Base-by-base conservation (phyloP, 2,888 invertebrate species). In the Noctua comes region DNA sequence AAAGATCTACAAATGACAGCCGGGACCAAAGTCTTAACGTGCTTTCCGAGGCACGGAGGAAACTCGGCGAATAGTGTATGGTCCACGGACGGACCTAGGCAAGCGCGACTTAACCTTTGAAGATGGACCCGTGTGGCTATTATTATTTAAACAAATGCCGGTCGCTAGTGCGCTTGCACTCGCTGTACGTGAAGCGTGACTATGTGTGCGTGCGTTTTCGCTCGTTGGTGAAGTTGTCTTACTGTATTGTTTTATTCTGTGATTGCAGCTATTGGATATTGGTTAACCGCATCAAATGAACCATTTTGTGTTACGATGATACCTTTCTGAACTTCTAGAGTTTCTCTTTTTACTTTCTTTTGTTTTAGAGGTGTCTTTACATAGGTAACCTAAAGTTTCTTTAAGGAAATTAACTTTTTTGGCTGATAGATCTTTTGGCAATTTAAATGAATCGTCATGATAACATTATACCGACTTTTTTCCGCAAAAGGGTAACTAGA, bases 281-380 rank as follows among this genome's bases (percentile, higher is more conserved):
- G 70, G 72, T 64, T 54, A 31, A 81, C 86, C 86, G 40, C 84
- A 73, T 51, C 51, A 70, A 48, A 68, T 51, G 46, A 48, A 73
- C 70, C 64, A 68, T 65, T 73, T 69, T 65, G 24, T 76, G 71
- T 65, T 62, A 82, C 68, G 13, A 43, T 43, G 65, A 82, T 85
- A 77, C 51, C 24, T 73, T 46, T 46, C 54, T 36, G 48, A 69
- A 64, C 51, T 59, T 18, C 5, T 16, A 36, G 27, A 43, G 75
- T 51, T 57, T 43, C 16, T 57, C 13, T 74, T 18, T 8, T 18
- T 59, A 27, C 36, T 65, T 65, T 68, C 16, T 75, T 79, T 16
- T 40, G 3, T 48, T 40, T 31, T n/a, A 40, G 21, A 68, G 11
- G 24, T 54, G 18, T 40, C 16, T 27, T 6, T 36, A 21, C 4